Conservation (phyloP, 64 coral and sea anemone genomes). For the Porites lutea region DNA sequence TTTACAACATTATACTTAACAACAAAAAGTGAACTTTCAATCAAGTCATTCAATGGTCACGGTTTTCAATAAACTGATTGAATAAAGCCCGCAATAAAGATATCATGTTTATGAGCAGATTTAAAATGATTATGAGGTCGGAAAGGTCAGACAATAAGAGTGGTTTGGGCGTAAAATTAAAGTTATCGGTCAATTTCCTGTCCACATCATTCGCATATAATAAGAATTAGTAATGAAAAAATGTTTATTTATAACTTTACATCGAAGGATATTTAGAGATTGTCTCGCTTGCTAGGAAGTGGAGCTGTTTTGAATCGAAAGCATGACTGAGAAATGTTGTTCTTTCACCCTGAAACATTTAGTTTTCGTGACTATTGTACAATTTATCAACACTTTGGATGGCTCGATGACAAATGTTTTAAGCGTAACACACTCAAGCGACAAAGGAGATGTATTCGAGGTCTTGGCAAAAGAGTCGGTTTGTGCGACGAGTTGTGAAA, state of each 20-base stretch:
- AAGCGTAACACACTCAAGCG: constrained; percentile 21
- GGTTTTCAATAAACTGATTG: too few relatives aligned
- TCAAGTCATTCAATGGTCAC: too few relatives aligned
- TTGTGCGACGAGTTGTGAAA: neutral
- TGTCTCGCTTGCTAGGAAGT: neutral
- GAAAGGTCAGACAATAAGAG: neutral
- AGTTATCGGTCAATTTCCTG: neutral
- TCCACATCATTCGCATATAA: neutral
- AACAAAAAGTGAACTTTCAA: too few relatives aligned
- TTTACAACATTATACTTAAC: too few relatives aligned
- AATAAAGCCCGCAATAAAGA: neutral
- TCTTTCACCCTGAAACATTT: neutral
- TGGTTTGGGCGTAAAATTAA: constrained; percentile 20
- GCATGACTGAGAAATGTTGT: neutral
- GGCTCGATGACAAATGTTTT: neutral
- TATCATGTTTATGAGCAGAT: neutral
- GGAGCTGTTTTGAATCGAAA: neutral
- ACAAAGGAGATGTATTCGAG: constrained; percentile 4
- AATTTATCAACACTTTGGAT: neutral
- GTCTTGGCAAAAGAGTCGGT: neutral
- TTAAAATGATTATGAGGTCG: neutral
- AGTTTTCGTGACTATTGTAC: neutral
- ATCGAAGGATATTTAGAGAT: too few relatives aligned
- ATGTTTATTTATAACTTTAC: neutral
- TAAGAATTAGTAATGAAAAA: neutral